Evolutionary conservation across 2,888 invertebrate species (phyloP), one percentile per base, ranked within the genome.

Genomic region (Dorcus parallelipipedus): DNA sequence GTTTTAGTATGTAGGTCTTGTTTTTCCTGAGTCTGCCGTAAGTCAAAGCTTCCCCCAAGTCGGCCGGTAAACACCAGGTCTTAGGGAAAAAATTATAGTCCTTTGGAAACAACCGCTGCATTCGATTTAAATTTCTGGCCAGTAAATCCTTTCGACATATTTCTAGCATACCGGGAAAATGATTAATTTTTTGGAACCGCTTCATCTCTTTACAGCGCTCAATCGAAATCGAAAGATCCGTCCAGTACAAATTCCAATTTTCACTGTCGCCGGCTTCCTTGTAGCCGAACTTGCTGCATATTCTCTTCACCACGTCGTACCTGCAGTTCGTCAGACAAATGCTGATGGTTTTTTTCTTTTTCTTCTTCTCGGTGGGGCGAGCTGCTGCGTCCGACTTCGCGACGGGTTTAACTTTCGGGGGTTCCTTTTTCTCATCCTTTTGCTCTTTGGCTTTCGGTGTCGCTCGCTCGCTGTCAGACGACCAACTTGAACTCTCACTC

Each of bases 61-160:
- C 94, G 17, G 93, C 90, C 26, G 96, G 95, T 65, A 96, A 84
- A 76, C 93, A 92, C 95, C 95, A 96, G 7, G 95, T 93, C 80
- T 91, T 93, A 1, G 96, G 95, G 75, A 93, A 95, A 74, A 95
- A 92, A 73, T 90, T 91, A 76, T 95, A 96, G 64, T 95, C 95
- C 68, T 88, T 88, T 0, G 95, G 93, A 77, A 92, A 95, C 56
- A 91, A 80, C 77, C 91, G 89, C 61, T 88, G 83, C 95, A 95
- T 95, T 66, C 94, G 84, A 76, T 93, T 95, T 60, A 96, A 82
- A 78, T 96, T 95, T 58, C 94, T 83, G 2, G 95, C 93, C 26
- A 96, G 80, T 53, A 93, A 80, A 80, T 95, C 95, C 78, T 96
- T 96, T 62, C 95, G 84, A 73, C 76, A 79, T 49, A 79, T 79